Base-by-base conservation (phyloP, 2,888 invertebrate genomes). In the Odontothrips loti region DNA sequence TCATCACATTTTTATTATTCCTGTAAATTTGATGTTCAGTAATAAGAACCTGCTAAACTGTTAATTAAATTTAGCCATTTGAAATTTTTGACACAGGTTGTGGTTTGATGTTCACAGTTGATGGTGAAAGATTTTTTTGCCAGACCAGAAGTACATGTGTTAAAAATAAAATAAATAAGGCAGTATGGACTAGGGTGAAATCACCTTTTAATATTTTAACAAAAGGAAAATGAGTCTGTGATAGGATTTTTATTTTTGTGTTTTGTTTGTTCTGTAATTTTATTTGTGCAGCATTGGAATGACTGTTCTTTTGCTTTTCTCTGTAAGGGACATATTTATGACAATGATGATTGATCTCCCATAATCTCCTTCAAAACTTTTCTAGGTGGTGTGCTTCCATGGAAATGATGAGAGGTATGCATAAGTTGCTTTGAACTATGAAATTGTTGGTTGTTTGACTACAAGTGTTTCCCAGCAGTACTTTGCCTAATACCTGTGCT, bases 201-300 rank as follows among this genome's bases (percentile, higher is more conserved):
- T 23, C 68, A 23, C 12, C 68, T 27, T 9, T 75, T 75, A 75
- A 75, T 27, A 12, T 27, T 75, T 11, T 9, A 75, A 27, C 27
- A 27, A 75, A 75, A 75, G 68, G 12, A 27, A 75, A 75, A 75
- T 75, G 68, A 75, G 68, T 27, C 68, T 75, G 68, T 75, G 68
- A 75, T 75, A 75, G 68, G 68, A 75, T 75, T 75, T 75, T 75
- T 75, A 75, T 75, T 75, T 75, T 75, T 75, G 27, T 75, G 68
- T 75, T 75, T 75, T 75, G 68, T 75, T 75, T 75, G 12, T 75
- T 23, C 27, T 75, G 23, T 75, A 75, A 75, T 75, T 75, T 75
- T 75, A 75, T 75, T 27, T 27, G 27, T 75, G 23, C 8, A 12
- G 27, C 27, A 27, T 75, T 75, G 68, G 23, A 75, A 75, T 75